Base-by-base conservation (phyloP, 2,113 vertebrate species). In the Fulica atra region DNA sequence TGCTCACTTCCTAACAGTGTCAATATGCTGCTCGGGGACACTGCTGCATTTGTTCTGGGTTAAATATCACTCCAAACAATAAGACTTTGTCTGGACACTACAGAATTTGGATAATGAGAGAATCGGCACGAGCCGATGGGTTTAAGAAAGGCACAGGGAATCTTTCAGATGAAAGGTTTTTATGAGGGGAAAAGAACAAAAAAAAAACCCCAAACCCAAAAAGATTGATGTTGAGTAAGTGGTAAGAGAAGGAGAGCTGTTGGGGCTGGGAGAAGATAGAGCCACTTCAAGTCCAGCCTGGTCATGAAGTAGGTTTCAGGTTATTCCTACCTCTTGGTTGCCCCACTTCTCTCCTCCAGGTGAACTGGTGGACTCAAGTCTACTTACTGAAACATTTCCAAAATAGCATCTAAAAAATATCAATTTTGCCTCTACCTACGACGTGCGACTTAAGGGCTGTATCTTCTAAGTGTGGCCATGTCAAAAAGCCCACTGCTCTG, bases 1-100 rank as follows among this genome's bases (percentile, higher is more conserved):
- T 0, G 4, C 38, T 80, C 51, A 24, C 68, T 92, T 80, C 66
- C 81, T 70, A 78, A 51, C 54, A 59, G 57, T 24, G 50, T 57
- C 86, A 85, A 69, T 82, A 78, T 0, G 8, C 38, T 94, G 90
- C 73, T 84, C 11, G 4, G 78, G 83, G 86, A 92, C 81, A 63
- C 35, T 87, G 76, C 83, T 93, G 26, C 86, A 69, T 79, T 92
- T 3, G 16, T 80, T 94, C 81, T 60, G 73, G 63, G 66, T 93
- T 68, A 95, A 92, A 9, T 50, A 94, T 76, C 40, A 48, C 66
- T 54, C 53, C 1, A 14, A 93, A 93, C 61, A 96, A 4, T 56
- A 89, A 82, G 46, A 93, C 36, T 91, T 76, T 69, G 82, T 87
- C 79, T 56, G 72, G 83, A 94, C 69, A 65, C 46, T 42, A 76